phyloP scores from a whole-genome alignment of 64 coral and sea anemone genomes.

The Montipora foliosa region DNA sequence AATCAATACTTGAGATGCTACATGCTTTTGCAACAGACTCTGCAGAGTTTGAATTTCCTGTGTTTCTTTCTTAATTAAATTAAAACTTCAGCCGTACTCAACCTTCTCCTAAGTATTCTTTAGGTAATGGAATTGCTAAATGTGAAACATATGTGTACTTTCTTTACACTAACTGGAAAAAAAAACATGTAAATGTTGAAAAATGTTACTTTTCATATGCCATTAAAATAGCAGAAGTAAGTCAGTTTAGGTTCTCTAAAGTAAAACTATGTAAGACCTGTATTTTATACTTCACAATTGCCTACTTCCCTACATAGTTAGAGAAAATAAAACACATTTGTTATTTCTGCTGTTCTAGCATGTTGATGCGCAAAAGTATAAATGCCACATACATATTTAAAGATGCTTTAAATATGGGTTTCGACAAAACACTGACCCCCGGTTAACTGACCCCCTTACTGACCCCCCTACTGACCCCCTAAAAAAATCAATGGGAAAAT shows the following conservation, averaged over 20 bases:
- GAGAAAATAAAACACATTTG: background rate
- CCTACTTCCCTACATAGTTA: background rate
- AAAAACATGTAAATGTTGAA: background rate
- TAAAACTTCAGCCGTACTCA: too few relatives aligned
- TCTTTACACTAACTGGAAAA: background rate
- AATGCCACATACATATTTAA: too few relatives aligned
- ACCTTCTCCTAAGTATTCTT: too few relatives aligned
- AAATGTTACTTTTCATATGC: conserved; percentile 16
- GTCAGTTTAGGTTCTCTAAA: background rate
- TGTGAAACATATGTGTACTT: background rate
- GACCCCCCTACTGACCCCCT: too few relatives aligned
- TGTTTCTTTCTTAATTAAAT: too few relatives aligned
- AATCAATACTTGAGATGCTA: too few relatives aligned
- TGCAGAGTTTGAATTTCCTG: too few relatives aligned
- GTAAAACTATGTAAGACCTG: background rate
- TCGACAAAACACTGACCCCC: too few relatives aligned
- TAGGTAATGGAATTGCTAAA: background rate
- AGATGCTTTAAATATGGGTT: too few relatives aligned
- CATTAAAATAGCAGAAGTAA: background rate
- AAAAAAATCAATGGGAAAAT: too few relatives aligned
- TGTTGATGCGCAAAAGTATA: background rate
- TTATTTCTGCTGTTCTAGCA: background rate
- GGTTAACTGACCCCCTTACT: too few relatives aligned
- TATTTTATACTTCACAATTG: background rate
- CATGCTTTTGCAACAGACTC: too few relatives aligned